Evolutionary conservation across 2,888 invertebrate species (phyloP).

Genomic region (Ypsolopha sequella): DNA sequence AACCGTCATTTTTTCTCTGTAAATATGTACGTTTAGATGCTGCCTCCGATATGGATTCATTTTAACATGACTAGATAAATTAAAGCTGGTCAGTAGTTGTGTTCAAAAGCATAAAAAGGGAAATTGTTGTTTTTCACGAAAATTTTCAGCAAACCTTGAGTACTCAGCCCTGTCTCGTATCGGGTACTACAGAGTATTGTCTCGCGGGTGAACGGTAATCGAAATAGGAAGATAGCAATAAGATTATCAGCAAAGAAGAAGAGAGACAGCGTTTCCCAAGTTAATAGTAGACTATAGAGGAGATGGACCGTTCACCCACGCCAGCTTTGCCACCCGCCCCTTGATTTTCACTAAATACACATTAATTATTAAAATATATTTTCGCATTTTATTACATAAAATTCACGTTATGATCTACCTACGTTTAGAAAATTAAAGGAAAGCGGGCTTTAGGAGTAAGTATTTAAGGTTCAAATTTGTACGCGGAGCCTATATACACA

Average conservation of each 20-base stretch:
- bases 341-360: slow-evolving; percentile 55
- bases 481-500: slow-evolving; percentile 67
- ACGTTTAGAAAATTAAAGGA: slow-evolving; percentile 62
- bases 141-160: slow-evolving; percentile 41
- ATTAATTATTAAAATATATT: slow-evolving; percentile 71
- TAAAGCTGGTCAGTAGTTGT: neutral
- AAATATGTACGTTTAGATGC: neutral
- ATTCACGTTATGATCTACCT: slow-evolving; percentile 70
- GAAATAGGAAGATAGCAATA: slow-evolving; percentile 8
- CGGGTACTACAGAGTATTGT: slow-evolving; percentile 52
- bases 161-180: slow-evolving; percentile 38
- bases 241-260: slow-evolving; percentile 13
- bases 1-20: slow-evolving; percentile 18
- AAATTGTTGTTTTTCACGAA: neutral
- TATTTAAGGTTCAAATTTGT: slow-evolving; percentile 61
- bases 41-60: neutral
- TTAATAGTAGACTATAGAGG: slow-evolving; percentile 17
- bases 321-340: slow-evolving; percentile 63
- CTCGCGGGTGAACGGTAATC: slow-evolving; percentile 52
- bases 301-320: slow-evolving; percentile 51
- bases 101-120: neutral
- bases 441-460: slow-evolving; percentile 60
- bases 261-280: slow-evolving; percentile 13
- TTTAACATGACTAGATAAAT: slow-evolving; percentile 2
- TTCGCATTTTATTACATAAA: slow-evolving; percentile 70